Conservation (phyloP, 2,888 invertebrate species). For the Andrena camellia region DNA sequence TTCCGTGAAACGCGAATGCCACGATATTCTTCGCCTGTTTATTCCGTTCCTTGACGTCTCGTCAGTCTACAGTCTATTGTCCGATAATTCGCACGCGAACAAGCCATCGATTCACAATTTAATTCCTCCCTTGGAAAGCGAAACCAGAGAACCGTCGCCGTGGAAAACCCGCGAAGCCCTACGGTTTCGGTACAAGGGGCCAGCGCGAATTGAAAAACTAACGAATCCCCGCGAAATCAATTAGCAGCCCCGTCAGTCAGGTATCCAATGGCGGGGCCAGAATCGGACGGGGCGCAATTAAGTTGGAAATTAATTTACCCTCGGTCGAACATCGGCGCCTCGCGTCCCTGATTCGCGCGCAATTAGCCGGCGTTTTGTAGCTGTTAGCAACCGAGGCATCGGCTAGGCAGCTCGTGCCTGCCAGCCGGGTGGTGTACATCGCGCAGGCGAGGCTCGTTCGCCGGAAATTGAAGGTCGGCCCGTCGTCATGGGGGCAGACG, state of each 20-base stretch:
- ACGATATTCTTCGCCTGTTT: neutral
- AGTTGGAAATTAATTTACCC: constrained; percentile 66
- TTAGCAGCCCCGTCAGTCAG: constrained; percentile 38
- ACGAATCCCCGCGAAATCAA: constrained; percentile 47
- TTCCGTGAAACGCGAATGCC: neutral
- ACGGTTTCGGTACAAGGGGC: neutral
- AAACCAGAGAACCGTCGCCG: neutral
- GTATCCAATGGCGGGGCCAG: constrained; percentile 19
- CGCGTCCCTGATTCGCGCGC: constrained; percentile 55
- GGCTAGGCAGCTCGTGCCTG: constrained; percentile 38
- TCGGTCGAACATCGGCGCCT: constrained; percentile 43
- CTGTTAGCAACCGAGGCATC: constrained; percentile 51
- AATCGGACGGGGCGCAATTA: constrained; percentile 63
- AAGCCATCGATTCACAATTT: neutral
- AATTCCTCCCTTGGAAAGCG: neutral
- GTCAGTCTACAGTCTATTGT: too few relatives aligned
- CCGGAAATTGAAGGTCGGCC: constrained; percentile 74
- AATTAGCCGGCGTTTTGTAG: constrained; percentile 65
- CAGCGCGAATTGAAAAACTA: neutral
- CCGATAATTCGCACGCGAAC: neutral
- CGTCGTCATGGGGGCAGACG: constrained; percentile 24
- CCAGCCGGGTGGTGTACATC: constrained; percentile 40
- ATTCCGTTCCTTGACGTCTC: neutral
- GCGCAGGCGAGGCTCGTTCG: constrained; percentile 58
- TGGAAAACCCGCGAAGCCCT: neutral